Base-by-base conservation (phyloP, 92 coral and sea anemone species). In the Micromussa lordhowensis region DNA sequence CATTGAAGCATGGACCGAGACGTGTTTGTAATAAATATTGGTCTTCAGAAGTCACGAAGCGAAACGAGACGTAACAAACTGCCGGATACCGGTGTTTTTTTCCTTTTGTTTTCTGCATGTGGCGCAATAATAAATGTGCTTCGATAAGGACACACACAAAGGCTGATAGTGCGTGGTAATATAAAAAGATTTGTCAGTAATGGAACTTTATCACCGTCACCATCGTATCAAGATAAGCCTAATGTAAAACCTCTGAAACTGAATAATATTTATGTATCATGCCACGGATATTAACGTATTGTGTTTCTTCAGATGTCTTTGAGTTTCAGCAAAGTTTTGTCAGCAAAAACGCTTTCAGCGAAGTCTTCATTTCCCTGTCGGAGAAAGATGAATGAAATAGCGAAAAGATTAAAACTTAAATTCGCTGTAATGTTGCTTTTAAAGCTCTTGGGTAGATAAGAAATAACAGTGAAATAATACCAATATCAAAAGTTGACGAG, bases 61-160 rank as follows among this genome's bases (percentile, higher is more conserved):
- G 83, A 80, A 24, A 32, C 83, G 51, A 59, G 78, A 73, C 49
- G 22, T 49, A 77, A n/a, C 9, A 77, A 28, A 28, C n/a, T n/a
- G 63, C 35, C 5, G 34, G 21, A 49, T 44, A 8, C 9, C 1
- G 51, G 51, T 7, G 51, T 2, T 36, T 36, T 44, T 7, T 44
- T 44, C n/a, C 10, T 26, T 24, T 38, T 21, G 17, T 28, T 12
- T 29, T 38, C 24, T 49, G n/a, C n/a, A n/a, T n/a, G 81, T 77
- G 5, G 4, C 61, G 7, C n/a, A 35, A 48, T 15, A 24, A 36
- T 36, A 44, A 44, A 44, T 8, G 51, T 9, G 51, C 51, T 61
- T 22, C 26, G 14, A 61, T 6, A 61, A 61, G 30, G 29, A 61
- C 12, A 61, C 29, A 61, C 30, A 61, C 68, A 61, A 22, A 61